Percentiles rank a stretch among this genome's conserved stretches.
Conservation (phyloP, 2,113 vertebrate genomes). For the Psittacara wagleri region DNA sequence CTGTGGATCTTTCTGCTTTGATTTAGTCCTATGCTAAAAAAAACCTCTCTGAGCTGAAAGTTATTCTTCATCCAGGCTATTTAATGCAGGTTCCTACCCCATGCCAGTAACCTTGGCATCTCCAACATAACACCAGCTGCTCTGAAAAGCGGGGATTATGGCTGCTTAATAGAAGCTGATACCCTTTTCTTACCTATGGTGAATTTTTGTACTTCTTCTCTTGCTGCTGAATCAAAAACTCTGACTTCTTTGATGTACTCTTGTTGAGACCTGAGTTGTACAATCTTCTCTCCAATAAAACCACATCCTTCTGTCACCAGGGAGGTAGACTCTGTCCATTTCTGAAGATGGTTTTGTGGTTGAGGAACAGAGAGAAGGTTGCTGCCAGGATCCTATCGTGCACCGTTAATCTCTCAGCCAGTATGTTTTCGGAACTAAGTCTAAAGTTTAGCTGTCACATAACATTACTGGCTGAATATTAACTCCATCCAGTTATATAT, state of each 20-base stretch:
- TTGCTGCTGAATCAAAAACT: constrained; percentile 38
- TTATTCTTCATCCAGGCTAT: neutral
- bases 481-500: neutral
- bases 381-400: neutral
- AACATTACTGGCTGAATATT: neutral
- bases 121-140: neutral
- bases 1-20: neutral
- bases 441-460: neutral
- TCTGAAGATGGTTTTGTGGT: neutral
- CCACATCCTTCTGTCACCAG: constrained; percentile 64
- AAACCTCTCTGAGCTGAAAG: neutral
- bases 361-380: neutral
- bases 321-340: constrained; percentile 31
- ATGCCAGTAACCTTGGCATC: neutral
- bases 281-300: constrained; percentile 29
- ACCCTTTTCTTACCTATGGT: constrained; percentile 39
- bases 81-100: neutral
- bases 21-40: neutral
- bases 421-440: neutral
- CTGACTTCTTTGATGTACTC: constrained; percentile 56
- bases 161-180: neutral
- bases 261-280: constrained; percentile 34
- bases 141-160: neutral
- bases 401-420: neutral
- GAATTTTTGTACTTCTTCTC: constrained; percentile 7